Evolutionary conservation across 2,113 vertebrate species (phyloP).

Genomic region (Platysteira castanea): DNA sequence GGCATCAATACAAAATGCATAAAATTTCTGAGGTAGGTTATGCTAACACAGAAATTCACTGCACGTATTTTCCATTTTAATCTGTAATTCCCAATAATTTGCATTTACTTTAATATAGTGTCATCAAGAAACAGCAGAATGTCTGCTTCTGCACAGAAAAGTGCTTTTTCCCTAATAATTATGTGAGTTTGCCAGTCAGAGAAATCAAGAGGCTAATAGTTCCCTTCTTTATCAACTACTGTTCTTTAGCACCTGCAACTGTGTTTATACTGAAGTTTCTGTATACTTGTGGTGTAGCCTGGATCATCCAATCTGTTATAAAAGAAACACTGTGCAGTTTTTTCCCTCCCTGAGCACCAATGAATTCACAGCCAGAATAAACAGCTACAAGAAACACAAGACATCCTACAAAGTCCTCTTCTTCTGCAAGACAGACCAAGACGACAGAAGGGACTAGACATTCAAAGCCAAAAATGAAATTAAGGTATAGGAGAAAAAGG

Average conservation of each 20-base stretch:
- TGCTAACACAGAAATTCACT: background rate
- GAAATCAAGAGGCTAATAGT: background rate
- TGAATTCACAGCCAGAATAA: background rate
- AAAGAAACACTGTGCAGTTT: background rate
- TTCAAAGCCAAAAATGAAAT: background rate
- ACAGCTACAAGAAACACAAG: background rate
- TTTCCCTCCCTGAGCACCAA: background rate
- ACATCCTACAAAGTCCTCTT: background rate
- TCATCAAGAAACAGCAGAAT: background rate
- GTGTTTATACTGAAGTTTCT: background rate
- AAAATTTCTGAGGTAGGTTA: background rate
- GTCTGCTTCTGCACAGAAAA: background rate
- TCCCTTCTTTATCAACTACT: background rate
- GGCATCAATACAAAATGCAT: background rate
- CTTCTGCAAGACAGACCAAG: background rate
- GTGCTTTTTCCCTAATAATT: background rate
- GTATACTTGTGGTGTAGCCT: background rate
- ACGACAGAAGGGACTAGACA: background rate
- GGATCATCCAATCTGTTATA: background rate
- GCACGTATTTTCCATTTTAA: background rate
- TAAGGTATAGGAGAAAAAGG: background rate
- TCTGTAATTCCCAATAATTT: background rate
- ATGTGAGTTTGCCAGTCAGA: background rate
- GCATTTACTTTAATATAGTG: background rate
- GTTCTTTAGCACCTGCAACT: background rate